Evolutionary conservation across 2,113 vertebrate genomes (phyloP), one percentile per base, ranked within the genome.

Genomic region (Nanorana parkeri): DNA sequence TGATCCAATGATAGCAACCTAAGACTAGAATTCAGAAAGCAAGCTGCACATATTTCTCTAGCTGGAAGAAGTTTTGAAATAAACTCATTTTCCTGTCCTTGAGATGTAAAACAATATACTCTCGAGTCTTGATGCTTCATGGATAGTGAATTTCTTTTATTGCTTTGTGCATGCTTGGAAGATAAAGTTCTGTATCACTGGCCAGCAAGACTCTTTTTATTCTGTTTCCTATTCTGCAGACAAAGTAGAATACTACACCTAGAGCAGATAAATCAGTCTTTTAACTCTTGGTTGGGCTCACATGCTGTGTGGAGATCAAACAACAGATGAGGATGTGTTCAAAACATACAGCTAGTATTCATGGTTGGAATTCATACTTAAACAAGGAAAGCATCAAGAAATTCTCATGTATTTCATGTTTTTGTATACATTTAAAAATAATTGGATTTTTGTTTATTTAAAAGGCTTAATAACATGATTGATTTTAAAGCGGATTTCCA

Each of bases 111-210:
- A 73, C 69, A 73, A 55, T 73, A 73, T 73, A 73, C 69, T 55
- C 69, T 56, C 29, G 69, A 73, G 51, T 55, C 69, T 56, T 29
- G 23, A 55, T 73, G 69, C 69, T 24, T 73, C 69, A 55, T 52
- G 69, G 69, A 73, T 28, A 73, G 69, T 73, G 69, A 55, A 73
- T 73, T 73, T 73, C 69, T 73, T 73, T 73, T 73, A 73, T 73
- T 55, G 52, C 69, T 5, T 7, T 73, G 69, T 73, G 51, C 52
- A 73, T 52, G 26, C 69, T 73, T 56, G 69, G 10, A 73, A 73
- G 24, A 73, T 73, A 73, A 73, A 73, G 69, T 73, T 73, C 69
- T 73, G 26, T 73, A 52, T 73, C 51, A 19, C 52, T 73, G 69
- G 69, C 51, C 69, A 73, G 52, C 69, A 56, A 73, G 23, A 17